A percentile compares a stretch with the other conserved stretches of the same genome.
phyloP scores from a whole-genome alignment of 2,888 invertebrate genomes.

The Cecidostiba fungosa region DNA sequence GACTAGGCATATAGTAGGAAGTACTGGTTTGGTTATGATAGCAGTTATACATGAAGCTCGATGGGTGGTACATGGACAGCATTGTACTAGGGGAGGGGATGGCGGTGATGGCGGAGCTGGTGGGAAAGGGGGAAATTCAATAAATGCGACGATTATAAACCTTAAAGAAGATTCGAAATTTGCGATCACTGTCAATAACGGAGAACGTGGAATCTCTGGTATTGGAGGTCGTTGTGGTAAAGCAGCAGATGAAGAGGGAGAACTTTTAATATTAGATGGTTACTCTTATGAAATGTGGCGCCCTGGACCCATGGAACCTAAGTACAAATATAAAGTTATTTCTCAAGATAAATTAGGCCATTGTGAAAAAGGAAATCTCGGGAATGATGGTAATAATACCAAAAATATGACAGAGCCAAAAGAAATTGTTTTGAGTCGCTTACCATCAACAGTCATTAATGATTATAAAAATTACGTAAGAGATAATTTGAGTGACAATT shows the following conservation, averaged over 20 bases:
- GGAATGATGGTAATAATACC: not conserved
- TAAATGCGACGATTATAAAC: not conserved
- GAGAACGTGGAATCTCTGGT: not conserved
- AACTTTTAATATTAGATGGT: not conserved
- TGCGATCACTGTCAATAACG: not conserved
- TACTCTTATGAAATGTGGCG: too few relatives aligned
- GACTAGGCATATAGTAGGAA: too few relatives aligned
- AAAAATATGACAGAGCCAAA: not conserved
- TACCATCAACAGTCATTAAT: not conserved
- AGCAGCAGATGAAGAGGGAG: not conserved
- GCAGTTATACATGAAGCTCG: not conserved
- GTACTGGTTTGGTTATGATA: too few relatives aligned
- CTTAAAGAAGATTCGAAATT: not conserved
- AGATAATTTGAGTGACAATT: not conserved
- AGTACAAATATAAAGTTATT: not conserved
- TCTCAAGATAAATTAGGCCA: not conserved
- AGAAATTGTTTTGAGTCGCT: not conserved
- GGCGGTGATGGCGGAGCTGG: not conserved
- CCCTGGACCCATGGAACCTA: too few relatives aligned
- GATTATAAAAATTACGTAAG: not conserved
- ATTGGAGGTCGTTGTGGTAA: not conserved
- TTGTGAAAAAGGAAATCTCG: not conserved
- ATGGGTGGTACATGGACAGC: not conserved
- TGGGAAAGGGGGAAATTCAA: not conserved
- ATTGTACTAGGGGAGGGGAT: not conserved